Evolutionary conservation across 2,797 vertebrate species (phyloP), one percentile per base, ranked within the genome.

Genomic region (Cyclopterus lumpus): DNA sequence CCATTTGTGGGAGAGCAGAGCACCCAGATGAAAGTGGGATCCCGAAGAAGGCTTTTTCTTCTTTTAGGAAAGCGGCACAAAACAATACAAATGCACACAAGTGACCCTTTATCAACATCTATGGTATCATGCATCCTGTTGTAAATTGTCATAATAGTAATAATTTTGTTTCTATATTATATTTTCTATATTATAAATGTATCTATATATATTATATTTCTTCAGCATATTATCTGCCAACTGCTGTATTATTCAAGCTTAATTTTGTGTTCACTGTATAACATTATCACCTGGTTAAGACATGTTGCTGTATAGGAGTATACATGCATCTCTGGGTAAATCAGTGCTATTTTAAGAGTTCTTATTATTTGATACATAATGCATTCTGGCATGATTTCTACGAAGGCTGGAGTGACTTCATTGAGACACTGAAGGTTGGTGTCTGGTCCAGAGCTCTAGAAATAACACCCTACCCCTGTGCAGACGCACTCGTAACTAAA

Each of bases 351-450:
- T 89, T 85, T 75, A 85, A 77, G 85, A 66, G 63, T 69, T 79
- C 53, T 53, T 71, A 86, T 73, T 78, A 87, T 88, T 81, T 78
- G 83, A 89, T 86, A 86, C 83, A 75, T 62, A 76, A 81, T 75
- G 67, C 68, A 73, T 83, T 85, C 76, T 83, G 77, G 73, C 82
- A 77, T 83, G 59, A 82, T 90, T 92, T 88, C 78, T 57, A 58
- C 68, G 65, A 67, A 82, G 80, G 86, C 84, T 82, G 80, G 82
- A 86, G 76, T 89, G 84, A 89, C 85, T 79, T 87, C 83, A 84
- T 82, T 86, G 79, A 86, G 66, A 78, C 63, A 82, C 58, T 67
- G 67, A 76, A 53, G 58, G 81, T 60, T 68, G 73, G 72, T 20
- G 73, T 86, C 83, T 78, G 62, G 54, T 79, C 73, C 54, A 20